Percentiles rank a stretch among this genome's conserved stretches.
phyloP scores from a whole-genome alignment of 2,888 invertebrate genomes.

The Elysia crispata region DNA sequence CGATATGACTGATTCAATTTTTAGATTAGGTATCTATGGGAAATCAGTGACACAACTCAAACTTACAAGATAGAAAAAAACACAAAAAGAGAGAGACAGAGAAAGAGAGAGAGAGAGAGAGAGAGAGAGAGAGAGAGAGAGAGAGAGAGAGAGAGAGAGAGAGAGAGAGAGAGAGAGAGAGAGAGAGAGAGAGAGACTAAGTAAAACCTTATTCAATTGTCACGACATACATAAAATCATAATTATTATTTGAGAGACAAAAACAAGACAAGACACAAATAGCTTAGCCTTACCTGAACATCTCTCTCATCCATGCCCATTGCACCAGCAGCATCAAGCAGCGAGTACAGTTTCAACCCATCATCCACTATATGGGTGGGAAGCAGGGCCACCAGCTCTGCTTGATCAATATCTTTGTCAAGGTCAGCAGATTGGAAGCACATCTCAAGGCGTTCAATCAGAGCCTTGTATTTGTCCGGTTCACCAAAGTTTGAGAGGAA shows the following conservation, averaged over 20 bases:
- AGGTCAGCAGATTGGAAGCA: conserved; percentile 15
- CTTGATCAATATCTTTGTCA: conserved; percentile 3
- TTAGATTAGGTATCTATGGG: too few relatives aligned
- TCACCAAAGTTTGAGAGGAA: not conserved
- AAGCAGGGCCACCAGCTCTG: not conserved
- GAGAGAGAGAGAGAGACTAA: too few relatives aligned
- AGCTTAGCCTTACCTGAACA: conserved; percentile 36
- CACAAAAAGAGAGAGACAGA: not conserved
- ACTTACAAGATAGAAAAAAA: too few relatives aligned
- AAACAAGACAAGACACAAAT: too few relatives aligned
- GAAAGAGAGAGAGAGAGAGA: not conserved
- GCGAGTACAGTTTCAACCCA: conserved; percentile 12
- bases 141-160: not conserved
- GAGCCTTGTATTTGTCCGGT: not conserved
- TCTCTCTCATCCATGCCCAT: conserved; percentile 42
- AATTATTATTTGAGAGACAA: too few relatives aligned
- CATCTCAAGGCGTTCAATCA: conserved; percentile 36
- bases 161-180: not conserved
- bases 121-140: not conserved
- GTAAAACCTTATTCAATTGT: too few relatives aligned
- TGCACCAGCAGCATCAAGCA: conserved; percentile 32
- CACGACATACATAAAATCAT: too few relatives aligned
- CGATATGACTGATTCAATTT: too few relatives aligned
- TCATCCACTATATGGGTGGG: conserved; percentile 14
- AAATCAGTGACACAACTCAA: too few relatives aligned